phyloP scores from a whole-genome alignment of 2,113 vertebrate genomes.

The Oncorhynchus tshawytscha region DNA sequence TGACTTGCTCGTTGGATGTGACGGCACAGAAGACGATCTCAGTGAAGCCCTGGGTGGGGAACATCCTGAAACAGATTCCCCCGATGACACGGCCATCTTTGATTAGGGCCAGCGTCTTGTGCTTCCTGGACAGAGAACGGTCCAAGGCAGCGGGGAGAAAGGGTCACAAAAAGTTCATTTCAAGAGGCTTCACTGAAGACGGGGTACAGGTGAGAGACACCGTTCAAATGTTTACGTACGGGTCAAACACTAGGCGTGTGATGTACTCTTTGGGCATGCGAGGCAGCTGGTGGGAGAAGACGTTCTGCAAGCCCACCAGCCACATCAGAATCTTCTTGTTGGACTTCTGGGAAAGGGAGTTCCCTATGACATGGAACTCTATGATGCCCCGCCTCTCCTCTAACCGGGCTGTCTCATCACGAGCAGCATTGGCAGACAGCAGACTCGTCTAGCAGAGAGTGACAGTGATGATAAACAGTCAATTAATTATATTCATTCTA shows the following conservation, averaged over 20 bases:
- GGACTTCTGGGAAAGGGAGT: constrained; percentile 94
- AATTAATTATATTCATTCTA: not conserved
- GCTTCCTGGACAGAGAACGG: constrained; percentile 78
- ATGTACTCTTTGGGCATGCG: constrained; percentile 99
- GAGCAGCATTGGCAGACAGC: constrained; percentile 91
- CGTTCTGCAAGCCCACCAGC: constrained; percentile 96
- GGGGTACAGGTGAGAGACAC: not conserved
- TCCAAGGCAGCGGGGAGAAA: not conserved
- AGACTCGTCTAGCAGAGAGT: constrained; percentile 83
- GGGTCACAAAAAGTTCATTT: not conserved
- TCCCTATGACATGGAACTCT: constrained; percentile 97
- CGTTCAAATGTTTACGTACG: constrained; percentile 73
- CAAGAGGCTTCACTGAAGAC: not conserved
- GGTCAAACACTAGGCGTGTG: constrained; percentile 96
- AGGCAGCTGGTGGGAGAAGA: constrained; percentile 97
- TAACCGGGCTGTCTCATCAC: constrained; percentile 93
- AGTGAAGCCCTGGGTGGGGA: constrained; percentile 97
- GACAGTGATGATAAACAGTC: not conserved
- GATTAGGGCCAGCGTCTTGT: constrained; percentile 97
- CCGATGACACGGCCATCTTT: constrained; percentile 98
- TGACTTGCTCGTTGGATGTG: constrained; percentile 98
- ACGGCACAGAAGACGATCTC: constrained; percentile 98
- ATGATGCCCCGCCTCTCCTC: constrained; percentile 96
- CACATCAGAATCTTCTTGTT: constrained; percentile 98
- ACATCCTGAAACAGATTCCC: constrained; percentile 98